phyloP scores from a whole-genome alignment of 2,888 invertebrate species.

The Ormyrus thymus region DNA sequence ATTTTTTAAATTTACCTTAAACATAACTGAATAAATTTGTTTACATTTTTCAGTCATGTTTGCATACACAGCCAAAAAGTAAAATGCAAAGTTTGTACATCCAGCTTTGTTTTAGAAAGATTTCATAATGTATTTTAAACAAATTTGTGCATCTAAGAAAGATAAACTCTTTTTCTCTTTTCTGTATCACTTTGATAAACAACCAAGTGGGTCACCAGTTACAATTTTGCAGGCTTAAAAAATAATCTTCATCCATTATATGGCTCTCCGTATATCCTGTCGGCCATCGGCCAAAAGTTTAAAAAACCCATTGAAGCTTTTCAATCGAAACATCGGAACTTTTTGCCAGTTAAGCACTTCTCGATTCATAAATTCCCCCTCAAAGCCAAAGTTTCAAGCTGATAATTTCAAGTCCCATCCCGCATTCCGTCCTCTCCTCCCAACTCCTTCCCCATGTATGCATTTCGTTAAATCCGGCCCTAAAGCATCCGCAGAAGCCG shows the following conservation, averaged over 20 bases:
- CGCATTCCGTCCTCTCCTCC: not conserved
- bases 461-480: not conserved
- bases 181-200: not conserved
- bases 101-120: not conserved
- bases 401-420: not conserved
- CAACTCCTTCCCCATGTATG: not conserved
- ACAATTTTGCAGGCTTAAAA: no score
- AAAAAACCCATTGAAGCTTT: not conserved
- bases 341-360: not conserved
- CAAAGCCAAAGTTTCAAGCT: not conserved
- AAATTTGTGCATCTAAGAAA: not conserved
- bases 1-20: no score
- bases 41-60: slow-evolving; percentile 23
- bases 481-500: slow-evolving; percentile 7
- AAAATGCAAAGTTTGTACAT: not conserved
- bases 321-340: not conserved
- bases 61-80: not conserved
- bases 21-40: slow-evolving; percentile 36
- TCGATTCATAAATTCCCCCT: not conserved
- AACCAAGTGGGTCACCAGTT: not conserved
- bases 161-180: slow-evolving; percentile 3
- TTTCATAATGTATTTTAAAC: slow-evolving; percentile 1
- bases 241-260: no score
- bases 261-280: no score
- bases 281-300: no score